Base-by-base conservation (phyloP, 2,113 vertebrate species). In the Lagopus muta region DNA sequence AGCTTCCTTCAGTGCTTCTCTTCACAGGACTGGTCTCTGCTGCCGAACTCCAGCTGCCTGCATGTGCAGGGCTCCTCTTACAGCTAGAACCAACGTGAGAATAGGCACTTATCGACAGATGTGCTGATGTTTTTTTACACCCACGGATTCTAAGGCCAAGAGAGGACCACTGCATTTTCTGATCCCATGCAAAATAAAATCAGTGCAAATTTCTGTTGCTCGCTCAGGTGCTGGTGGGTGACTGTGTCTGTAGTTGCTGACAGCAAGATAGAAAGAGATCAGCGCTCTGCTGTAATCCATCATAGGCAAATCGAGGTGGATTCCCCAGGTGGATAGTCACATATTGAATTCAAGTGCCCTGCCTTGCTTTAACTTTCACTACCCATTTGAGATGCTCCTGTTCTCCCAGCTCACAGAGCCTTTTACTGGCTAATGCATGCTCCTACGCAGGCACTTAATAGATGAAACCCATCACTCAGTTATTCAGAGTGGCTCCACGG, bases 171-270 rank as follows among this genome's bases (percentile, higher is more conserved):
- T 1, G 1, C 4, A 0, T 81, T 87, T 93, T 77, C 55, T 61
- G 60, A 50, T 11, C 34, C 48, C 1, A 1, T 50, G 48, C 17
- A 50, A 78, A 50, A 78, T 75, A 58, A 13, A 71, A 20, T 27
- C 0, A 2, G n/a, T 4, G 19, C 16, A 74, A 50, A 62, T 34
- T 57, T 60, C 52, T 60, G 6, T 22, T 40, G 50, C 18, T 80
- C 14, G 25, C 27, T 11, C 47, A 34, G 14, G n/a, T 47, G 6
- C 8, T 52, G 0, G 0, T 38, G 45, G 32, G 32, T 75, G 50
- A 47, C 45, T 19, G 5, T 19, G 3, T 65, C 47, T 67, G 22
- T 38, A 24, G 34, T 6, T 78, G 42, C 61, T 62, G n/a, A 62
- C 42, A 83, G 84, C 16, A 17, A 0, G 3, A 24, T 40, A 61